phyloP scores from a whole-genome alignment of 2,113 vertebrate species.

The Carassius auratus region DNA sequence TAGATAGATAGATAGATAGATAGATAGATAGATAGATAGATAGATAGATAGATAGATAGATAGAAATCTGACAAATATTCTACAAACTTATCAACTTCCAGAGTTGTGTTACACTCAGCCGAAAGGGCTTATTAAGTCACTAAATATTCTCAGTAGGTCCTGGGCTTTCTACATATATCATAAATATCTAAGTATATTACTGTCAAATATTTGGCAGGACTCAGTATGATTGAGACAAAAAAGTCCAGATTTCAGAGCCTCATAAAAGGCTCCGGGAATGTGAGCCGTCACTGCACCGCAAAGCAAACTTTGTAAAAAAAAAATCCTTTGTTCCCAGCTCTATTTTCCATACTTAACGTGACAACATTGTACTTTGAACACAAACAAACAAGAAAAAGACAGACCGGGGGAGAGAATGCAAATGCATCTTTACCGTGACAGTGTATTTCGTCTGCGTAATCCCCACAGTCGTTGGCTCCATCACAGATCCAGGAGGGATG shows the following conservation, averaged over 20 bases:
- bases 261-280: not conserved
- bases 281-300: not conserved
- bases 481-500: conserved; percentile 87
- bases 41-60: too few species aligned
- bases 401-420: not conserved
- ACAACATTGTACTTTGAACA: conserved; percentile 9
- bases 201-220: conserved; percentile 10
- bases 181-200: conserved; percentile 13
- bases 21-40: too few species aligned
- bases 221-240: not conserved
- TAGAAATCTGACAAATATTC: too few species aligned
- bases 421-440: conserved; percentile 78
- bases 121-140: not conserved
- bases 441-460: conserved; percentile 84
- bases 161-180: not conserved
- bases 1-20: too few species aligned
- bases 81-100: not conserved
- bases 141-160: not conserved
- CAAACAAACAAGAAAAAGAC: not conserved
- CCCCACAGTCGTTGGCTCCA: conserved; percentile 87
- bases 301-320: not conserved
- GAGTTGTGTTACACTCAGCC: not conserved
- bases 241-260: not conserved
- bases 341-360: not conserved
- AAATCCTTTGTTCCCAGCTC: not conserved